These are phyloP conservation scores for Peromyscus eremicus DNA, from an alignment of 2,797 vertebrate species.

Conservation along the genomic window DNA sequence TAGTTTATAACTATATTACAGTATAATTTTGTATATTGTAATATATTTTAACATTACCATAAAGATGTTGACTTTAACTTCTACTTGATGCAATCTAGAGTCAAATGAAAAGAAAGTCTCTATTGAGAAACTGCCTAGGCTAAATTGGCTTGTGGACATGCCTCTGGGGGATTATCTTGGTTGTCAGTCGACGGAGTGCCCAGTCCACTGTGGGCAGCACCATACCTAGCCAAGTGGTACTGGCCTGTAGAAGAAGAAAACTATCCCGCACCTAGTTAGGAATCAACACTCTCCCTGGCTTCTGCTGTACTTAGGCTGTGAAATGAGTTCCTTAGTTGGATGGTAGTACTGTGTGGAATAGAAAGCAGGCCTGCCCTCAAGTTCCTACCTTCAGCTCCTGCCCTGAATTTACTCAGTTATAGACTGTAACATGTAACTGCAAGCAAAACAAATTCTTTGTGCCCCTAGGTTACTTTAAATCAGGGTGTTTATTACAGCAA, in stretches of 20 bases:
- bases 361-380: background rate
- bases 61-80: background rate
- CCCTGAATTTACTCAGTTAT: background rate
- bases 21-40: background rate
- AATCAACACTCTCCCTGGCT: background rate
- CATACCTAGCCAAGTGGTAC: background rate
- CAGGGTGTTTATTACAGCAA: background rate
- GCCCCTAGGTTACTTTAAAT: background rate
- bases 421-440: too few relatives aligned
- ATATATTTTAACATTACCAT: background rate
- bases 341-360: background rate
- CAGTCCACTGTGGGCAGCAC: too few relatives aligned
- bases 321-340: background rate
- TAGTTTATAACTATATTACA: background rate
- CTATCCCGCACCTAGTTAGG: background rate
- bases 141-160: too few relatives aligned
- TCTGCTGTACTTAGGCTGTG: background rate
- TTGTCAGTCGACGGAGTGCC: background rate
- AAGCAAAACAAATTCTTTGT: background rate
- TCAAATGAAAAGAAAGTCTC: background rate
- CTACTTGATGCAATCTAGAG: background rate
- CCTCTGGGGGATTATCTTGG: background rate
- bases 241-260: background rate
- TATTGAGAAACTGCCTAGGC: background rate
- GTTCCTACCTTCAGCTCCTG: background rate